Evolutionary conservation across 2,797 vertebrate genomes (phyloP), one percentile per base, ranked within the genome.

Genomic region (Pipistrellus kuhlii): DNA sequence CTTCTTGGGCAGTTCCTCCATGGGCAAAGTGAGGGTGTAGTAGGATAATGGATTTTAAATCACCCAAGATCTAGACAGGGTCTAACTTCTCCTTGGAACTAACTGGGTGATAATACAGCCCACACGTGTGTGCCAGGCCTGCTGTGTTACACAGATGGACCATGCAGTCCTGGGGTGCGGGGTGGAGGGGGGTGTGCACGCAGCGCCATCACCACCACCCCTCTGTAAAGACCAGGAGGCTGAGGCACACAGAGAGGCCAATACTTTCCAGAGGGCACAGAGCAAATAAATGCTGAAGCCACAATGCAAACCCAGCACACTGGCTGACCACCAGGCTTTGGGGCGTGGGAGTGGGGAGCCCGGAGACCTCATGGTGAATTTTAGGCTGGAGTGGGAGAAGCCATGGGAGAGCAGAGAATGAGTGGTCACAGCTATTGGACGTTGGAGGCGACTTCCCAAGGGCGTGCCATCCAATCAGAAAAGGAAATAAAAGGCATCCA

Each of bases 51-150:
- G 66, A 30, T 20, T n/a, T 64, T 12, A 38, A 44, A 35, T n/a
- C 30, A 46, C 51, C 44, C 6, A 32, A 30, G 62, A 30, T 17
- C 35, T 18, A 1, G 0, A 32, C 23, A 5, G 14, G 53, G 2
- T 30, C 77, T 35, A 8, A 5, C 10, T 62, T 35, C 62, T 44
- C 77, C 41, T 38, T 6, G 11, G 64, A 55, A 41, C 27, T 10
- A 11, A 30, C 25, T 15, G 62, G 78, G 32, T 1, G 1, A 20
- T 27, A 0, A 3, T 12, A 48, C 11, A 59, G 41, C 59, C 69
- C 51, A 35, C 35, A 2, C 0, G 23, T 0, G 10, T 0, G 1
- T 0, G 1, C 14, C 48, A 23, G 59, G 55, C 0, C 64, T 1
- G 9, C 48, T 14, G 8, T 8, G 2, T 9, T 0, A 35, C 35